Evolutionary conservation across 2,888 invertebrate species (phyloP).

Genomic region (Omphaloscelis lunosa): DNA sequence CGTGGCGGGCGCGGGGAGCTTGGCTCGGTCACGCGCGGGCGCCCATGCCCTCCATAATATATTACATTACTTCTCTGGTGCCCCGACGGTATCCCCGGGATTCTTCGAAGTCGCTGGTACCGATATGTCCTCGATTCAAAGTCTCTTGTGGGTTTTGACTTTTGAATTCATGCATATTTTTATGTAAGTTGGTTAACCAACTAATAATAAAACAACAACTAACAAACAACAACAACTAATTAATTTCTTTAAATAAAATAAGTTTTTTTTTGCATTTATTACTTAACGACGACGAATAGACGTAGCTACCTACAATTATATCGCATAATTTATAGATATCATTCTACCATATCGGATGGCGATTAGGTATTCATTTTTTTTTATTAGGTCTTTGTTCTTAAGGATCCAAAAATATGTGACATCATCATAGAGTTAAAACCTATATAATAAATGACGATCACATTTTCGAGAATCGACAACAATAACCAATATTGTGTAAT

Average conservation of each 20-base stretch:
- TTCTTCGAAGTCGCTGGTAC: conserved; percentile 59
- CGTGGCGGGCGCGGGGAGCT: conserved; percentile 20
- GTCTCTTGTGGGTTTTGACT: conserved; percentile 32
- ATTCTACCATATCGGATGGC: too few relatives aligned
- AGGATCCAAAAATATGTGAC: conserved; percentile 15
- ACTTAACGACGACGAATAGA: neutral
- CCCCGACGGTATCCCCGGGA: conserved; percentile 24
- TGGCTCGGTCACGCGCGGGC: conserved; percentile 56
- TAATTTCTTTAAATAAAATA: neutral
- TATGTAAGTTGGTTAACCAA: too few relatives aligned
- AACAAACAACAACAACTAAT: too few relatives aligned
- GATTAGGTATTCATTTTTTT: neutral
- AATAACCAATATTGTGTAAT: conserved; percentile 11
- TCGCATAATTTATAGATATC: neutral
- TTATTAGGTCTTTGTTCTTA: conserved; percentile 10
- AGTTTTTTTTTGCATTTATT: neutral
- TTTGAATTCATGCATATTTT: conserved; percentile 44
- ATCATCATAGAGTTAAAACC: conserved; percentile 26
- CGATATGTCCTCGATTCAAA: conserved; percentile 57
- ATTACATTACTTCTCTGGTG: conserved; percentile 51
- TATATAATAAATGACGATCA: neutral
- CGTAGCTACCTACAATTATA: too few relatives aligned
- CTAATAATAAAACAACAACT: too few relatives aligned
- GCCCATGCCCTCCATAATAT: conserved; percentile 59
- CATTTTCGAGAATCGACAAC: neutral